Conservation (phyloP, 2,113 vertebrate genomes). For the Tinamus guttatus region DNA sequence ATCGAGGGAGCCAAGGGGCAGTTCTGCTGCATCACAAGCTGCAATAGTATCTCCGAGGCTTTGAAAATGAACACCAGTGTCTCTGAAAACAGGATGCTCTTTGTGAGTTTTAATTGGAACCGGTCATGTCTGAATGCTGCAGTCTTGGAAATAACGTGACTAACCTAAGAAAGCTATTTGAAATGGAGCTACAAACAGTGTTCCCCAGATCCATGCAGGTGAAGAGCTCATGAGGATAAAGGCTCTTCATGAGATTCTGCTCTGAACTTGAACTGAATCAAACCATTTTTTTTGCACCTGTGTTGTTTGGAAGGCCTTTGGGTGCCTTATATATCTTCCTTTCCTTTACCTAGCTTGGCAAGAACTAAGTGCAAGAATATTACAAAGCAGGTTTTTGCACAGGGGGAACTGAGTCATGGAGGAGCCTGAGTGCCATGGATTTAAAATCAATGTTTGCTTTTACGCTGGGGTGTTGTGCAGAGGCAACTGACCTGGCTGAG, state of each 20-base stretch:
- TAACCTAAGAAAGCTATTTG: conserved; percentile 25
- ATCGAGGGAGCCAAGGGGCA: conserved; percentile 60
- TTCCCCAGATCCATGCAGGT: conserved; percentile 38
- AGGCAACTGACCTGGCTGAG: background rate
- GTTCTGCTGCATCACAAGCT: conserved; percentile 68
- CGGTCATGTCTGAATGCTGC: conserved; percentile 59
- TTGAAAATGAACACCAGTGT: conserved; percentile 75
- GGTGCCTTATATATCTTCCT: background rate
- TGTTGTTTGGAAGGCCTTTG: background rate
- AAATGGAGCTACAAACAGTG: background rate
- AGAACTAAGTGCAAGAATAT: background rate
- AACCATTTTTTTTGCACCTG: background rate
- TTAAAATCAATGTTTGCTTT: background rate
- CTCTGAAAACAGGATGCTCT: conserved; percentile 74
- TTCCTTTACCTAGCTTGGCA: background rate
- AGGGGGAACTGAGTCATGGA: background rate
- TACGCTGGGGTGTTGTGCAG: background rate
- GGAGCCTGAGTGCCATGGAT: background rate
- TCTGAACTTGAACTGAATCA: conserved; percentile 41
- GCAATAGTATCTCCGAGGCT: conserved; percentile 75
- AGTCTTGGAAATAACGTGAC: conserved; percentile 60
- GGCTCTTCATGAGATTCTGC: conserved; percentile 47
- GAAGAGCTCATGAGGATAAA: conserved; percentile 60
- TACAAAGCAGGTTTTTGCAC: background rate
- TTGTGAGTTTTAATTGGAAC: conserved; percentile 73